Evolutionary conservation across 2,888 invertebrate species (phyloP), one percentile per base, ranked within the genome.

Genomic region (Scaptomyza flava): DNA sequence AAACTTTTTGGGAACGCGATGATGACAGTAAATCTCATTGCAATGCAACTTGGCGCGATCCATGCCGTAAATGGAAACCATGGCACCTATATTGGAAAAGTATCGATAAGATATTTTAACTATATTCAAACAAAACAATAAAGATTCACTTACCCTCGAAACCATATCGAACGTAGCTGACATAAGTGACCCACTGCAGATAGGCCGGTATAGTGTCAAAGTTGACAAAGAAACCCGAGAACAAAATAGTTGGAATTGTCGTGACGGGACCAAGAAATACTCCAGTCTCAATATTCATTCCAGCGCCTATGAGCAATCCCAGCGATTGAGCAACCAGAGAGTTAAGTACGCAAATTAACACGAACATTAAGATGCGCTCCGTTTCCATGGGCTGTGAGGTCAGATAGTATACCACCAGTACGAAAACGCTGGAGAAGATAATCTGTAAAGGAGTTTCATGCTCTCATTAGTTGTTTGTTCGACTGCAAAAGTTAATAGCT

Each of bases 211-310:
- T 96, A 42, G 97, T 97, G 91, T 96, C 95, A 91, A 98, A 96
- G 91, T 96, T 97, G 50, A 98, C 97, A 92, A 98, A 98, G 93
- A 98, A 98, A 7, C 98, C 98, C 34, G 97, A 97, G 93, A 98
- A 98, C 33, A 98, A 93, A 48, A 98, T 95, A 60, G 98, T 95
- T 11, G 98, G 98, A 77, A 98, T 98, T 56, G 96, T 96, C 68
- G 97, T 96, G 38, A 98, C 97, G 31, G 98, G 98, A 5, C 98
- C 98, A 71, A 96, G 92, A 85, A 95, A 95, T 34, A 95, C 95
- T 0, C 95, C 95, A 11, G 95, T 94, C 91, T 97, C 97, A 53
- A 97, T 95, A 89, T 96, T 96, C 93, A 98, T 96, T 27, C 96
- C 98, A 68, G 98, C 98, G 54, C 98, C 98, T 79, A 98, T 97